phyloP scores from a whole-genome alignment of 1,140 invertebrate species.

The Neodiprion lecontei region DNA sequence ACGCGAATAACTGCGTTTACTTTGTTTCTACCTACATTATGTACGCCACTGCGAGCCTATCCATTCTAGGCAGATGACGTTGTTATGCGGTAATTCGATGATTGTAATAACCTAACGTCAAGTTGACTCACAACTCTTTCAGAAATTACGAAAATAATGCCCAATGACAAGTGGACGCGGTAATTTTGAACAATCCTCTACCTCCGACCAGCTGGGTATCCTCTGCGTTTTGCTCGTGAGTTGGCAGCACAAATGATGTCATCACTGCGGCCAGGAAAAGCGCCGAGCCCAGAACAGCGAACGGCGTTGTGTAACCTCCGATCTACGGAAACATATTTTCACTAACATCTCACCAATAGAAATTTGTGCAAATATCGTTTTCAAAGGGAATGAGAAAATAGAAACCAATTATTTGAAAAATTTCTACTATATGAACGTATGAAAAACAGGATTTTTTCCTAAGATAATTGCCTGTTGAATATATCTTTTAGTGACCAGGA shows the following conservation, averaged over 20 bases:
- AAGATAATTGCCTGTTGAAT: too few species aligned
- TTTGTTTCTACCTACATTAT: neutral
- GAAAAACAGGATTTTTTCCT: too few species aligned
- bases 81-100: neutral
- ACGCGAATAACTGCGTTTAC: neutral
- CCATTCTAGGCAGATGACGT: neutral
- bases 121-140: constrained; percentile 13
- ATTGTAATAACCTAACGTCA: neutral
- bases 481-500: too few species aligned
- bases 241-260: constrained; percentile 76
- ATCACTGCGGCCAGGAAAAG: constrained; percentile 79
- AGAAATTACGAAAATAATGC: constrained; percentile 21
- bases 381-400: too few species aligned
- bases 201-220: constrained; percentile 64
- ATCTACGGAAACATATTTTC: constrained; percentile 51
- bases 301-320: constrained; percentile 88
- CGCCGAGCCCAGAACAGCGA: constrained; percentile 80
- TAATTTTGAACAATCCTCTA: constrained; percentile 51
- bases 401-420: too few species aligned
- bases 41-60: neutral
- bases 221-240: constrained; percentile 64
- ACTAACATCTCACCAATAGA: neutral
- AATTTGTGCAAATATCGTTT: too few species aligned
- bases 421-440: too few species aligned
- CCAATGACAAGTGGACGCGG: constrained; percentile 42